Evolutionary conservation across 1,140 invertebrate species (phyloP), one percentile per base, ranked within the genome.

Genomic region (Bombus huntii): DNA sequence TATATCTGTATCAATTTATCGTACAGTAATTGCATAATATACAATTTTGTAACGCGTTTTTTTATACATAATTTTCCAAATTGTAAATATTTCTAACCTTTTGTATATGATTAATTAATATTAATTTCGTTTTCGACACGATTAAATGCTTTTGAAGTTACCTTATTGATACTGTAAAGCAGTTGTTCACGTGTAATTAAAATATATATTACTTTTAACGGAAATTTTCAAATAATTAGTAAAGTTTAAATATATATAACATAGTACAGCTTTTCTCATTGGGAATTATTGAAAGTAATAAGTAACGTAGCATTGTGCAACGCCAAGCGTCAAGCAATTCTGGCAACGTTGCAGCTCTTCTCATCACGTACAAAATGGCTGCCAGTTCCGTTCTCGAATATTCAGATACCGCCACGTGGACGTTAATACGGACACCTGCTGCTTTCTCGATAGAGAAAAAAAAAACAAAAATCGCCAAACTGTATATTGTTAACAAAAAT

Each of bases 341-440:
- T 82, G 89, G 89, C 91, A 91, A 91, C 91, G 85, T 75, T 92
- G 92, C 89, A 88, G 39, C 59, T 79, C 62, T 79, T 86, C 81
- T 90, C 47, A 88, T 89, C 88, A 90, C 89, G 87, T 93, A 95
- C 94, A 95, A 95, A 94, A 95, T 95, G 94, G 94, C 94, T 85
- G 93, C 91, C 87, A 85, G 74, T 91, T 86, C 86, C 86, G 85
- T 94, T 94, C 93, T 93, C 92, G 94, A 94, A 94, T 89, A 88
- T 94, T 95, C 93, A 93, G n/a, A 39, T 75, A 87, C 86, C 90
- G 94, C 94, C 94, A 95, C 94, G 94, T 95, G 94, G 94, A 94
- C 85, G 80, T 44, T 78, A 89, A 86, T 18, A 89, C 91, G 89
- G 75, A 75, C 77, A 78, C 75, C 84, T 83, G 73, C 81, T 83